phyloP scores from a whole-genome alignment of 37 sponge, comb jelly and placozoan species.

The Lycopodina hypogea region DNA sequence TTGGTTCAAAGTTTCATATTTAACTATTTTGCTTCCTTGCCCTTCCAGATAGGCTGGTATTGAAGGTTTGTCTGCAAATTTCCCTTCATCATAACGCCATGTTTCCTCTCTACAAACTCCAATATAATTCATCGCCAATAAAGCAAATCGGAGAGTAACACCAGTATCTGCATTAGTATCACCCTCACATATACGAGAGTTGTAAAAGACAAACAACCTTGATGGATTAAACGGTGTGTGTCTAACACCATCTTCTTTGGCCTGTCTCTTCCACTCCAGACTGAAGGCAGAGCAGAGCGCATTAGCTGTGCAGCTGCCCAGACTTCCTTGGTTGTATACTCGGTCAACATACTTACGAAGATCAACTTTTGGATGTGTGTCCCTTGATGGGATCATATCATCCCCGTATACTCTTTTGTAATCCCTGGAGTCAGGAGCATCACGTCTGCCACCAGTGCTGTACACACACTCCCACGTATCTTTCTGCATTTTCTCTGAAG shows the following conservation, averaged over 20 bases:
- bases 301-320: slow-evolving; percentile 23
- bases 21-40: neutral
- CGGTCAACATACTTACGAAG: neutral
- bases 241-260: neutral
- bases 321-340: slow-evolving; percentile 9
- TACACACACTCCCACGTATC: too few relatives aligned
- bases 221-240: slow-evolving; percentile 2
- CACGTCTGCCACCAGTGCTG: neutral
- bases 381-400: neutral
- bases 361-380: slow-evolving; percentile 6
- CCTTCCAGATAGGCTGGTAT: neutral
- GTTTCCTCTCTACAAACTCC: slow-evolving; percentile 13
- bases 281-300: slow-evolving; percentile 15
- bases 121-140: neutral
- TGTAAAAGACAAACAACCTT: slow-evolving; percentile 20
- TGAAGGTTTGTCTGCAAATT: neutral
- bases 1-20: slow-evolving; percentile 2
- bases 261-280: slow-evolving; percentile 7
- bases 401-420: neutral
- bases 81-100: neutral
- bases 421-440: neutral
- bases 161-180: neutral
- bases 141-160: slow-evolving; percentile 1
- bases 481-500: too few relatives aligned
- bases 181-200: neutral